Base-by-base conservation (phyloP, 2,797 vertebrate species). In the Corythornis leucogaster region DNA sequence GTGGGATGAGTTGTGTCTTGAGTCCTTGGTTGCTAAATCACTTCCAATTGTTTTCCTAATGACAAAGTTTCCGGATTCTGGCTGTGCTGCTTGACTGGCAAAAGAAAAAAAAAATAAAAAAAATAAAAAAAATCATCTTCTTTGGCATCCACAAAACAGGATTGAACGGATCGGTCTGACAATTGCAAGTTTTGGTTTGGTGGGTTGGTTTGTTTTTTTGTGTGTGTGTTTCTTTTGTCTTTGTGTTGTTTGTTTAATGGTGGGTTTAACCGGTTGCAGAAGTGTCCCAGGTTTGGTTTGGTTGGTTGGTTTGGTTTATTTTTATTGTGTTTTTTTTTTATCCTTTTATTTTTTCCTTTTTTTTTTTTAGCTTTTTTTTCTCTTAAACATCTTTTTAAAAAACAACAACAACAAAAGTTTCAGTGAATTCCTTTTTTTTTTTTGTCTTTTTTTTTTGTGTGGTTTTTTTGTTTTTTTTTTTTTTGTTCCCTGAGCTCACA, bases 401-500 rank as follows among this genome's bases (percentile, higher is more conserved):
- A 96, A 96, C 92, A 97, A 95, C 91, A 95, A 90, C 79, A 94
- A 95, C 80, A 96, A 95, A 79, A 87, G 92, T 95, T 97, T 97
- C 94, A 96, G 94, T 96, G 93, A 97, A 97, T 96, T 97, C 94
- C 62, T 92, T 94, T 96, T 94, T 97, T 92, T 83, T 50, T 57
- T 82, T 83, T 85, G 24, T 46, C 18, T n/a, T 7, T 95, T 87
- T 38, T 87, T 91, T 42, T 48, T 93, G 38, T 13, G 38, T 38
- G 38, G 38, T 38, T 38, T 38, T 38, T 85, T 50, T 31, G 24
- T n/a, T n/a, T 87, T 91, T 42, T 48, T 93, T 97, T 91, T 82
- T 90, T 87, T 43, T 59, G 92, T 97, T 98, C 97, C 98, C 98
- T 98, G 98, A 98, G 98, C 98, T 98, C 98, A 98, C 97, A 97